Conservation (phyloP, 2,797 vertebrate genomes). For the Threskiornis aethiopicus region DNA sequence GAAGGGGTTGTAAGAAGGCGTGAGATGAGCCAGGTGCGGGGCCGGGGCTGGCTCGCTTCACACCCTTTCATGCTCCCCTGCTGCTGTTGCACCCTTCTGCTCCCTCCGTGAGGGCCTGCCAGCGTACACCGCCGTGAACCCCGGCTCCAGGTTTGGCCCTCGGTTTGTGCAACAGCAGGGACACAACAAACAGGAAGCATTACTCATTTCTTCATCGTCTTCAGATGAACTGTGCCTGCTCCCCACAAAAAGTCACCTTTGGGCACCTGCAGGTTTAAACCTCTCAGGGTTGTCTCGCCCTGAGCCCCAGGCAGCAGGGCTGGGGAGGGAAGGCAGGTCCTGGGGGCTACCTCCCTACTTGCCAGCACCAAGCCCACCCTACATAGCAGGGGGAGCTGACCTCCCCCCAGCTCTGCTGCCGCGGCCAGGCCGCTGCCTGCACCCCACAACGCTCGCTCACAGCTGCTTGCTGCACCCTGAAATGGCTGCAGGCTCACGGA, state of each 20-base stretch:
- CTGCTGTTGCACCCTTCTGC: not conserved
- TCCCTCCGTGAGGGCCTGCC: fast-evolving
- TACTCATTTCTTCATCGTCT: not conserved
- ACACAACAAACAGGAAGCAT: not conserved
- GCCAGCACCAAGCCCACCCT: not conserved
- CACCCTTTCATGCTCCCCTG: not conserved
- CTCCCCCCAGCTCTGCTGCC: not conserved
- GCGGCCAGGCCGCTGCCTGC: not conserved
- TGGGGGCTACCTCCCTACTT: not conserved
- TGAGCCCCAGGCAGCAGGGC: not conserved
- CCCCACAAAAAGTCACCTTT: not conserved
- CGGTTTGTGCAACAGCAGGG: not conserved
- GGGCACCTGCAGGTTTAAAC: not conserved
- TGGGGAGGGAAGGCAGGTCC: not conserved
- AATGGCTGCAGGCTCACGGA: fast-evolving
- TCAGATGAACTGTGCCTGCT: not conserved
- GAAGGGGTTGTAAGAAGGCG: not conserved
- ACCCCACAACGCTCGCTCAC: fast-evolving
- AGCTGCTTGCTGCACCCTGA: fast-evolving
- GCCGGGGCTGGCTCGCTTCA: not conserved
- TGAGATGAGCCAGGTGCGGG: not conserved
- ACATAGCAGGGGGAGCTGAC: not conserved
- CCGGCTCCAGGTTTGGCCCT: not conserved
- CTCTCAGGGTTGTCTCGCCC: fast-evolving
- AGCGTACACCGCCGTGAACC: not conserved